A percentile compares a stretch with the other conserved stretches of the same genome.
Conservation (phyloP, 2,797 vertebrate species). For the Sardinella longiceps region DNA sequence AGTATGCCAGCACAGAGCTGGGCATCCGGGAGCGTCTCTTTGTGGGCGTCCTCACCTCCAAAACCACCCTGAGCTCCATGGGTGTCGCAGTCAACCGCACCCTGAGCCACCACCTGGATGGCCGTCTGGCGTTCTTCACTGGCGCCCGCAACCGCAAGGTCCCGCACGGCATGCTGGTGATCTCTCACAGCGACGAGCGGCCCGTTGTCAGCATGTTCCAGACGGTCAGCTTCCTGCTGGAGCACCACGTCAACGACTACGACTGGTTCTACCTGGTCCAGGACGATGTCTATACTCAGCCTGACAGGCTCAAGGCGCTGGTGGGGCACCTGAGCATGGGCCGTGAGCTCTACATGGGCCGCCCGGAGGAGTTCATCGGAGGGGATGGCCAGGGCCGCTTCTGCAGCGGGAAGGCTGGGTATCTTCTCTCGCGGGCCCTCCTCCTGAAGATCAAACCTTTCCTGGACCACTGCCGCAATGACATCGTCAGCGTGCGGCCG, state of each 20-base stretch:
- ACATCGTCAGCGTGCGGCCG: constrained; percentile 88
- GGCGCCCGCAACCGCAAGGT: constrained; percentile 85
- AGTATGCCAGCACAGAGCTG: constrained; percentile 94
- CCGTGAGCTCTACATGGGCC: constrained; percentile 90
- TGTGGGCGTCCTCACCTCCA: constrained; percentile 91
- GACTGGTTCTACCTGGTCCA: constrained; percentile 97
- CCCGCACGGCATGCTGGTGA: constrained; percentile 91
- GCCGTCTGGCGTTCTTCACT: constrained; percentile 88
- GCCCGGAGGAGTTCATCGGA: constrained; percentile 88
- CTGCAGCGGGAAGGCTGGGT: constrained; percentile 90
- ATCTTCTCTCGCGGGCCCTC: constrained; percentile 87
- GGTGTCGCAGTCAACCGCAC: constrained; percentile 94
- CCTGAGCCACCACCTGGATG: constrained; percentile 88
- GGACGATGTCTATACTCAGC: constrained; percentile 90
- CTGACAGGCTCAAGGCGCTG: constrained; percentile 82
- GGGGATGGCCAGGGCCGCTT: constrained; percentile 86
- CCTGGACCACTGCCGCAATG: constrained; percentile 90
- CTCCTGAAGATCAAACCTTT: constrained; percentile 88
- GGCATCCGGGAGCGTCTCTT: constrained; percentile 92
- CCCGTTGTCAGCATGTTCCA: constrained; percentile 96
- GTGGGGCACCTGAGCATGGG: constrained; percentile 89
- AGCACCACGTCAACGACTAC: constrained; percentile 86
- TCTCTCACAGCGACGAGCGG: constrained; percentile 88
- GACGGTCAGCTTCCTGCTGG: constrained; percentile 86
- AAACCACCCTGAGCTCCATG: constrained; percentile 85